Evolutionary conservation across 2,888 invertebrate species (phyloP).

Genomic region (Drosophila tripunctata): DNA sequence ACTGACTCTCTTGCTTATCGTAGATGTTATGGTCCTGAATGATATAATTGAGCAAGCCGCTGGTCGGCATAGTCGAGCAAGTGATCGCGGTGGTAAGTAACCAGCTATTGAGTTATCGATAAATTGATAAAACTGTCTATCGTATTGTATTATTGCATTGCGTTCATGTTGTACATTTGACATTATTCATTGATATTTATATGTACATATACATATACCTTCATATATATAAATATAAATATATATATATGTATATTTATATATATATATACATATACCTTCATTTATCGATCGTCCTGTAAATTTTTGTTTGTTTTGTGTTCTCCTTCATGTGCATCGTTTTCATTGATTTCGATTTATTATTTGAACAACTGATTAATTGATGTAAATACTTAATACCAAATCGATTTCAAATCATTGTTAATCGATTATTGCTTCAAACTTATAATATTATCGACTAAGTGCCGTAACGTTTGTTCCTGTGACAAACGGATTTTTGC

Average conservation of each 20-base stretch:
- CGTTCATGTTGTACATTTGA: conserved; percentile 60
- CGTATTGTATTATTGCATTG: conserved; percentile 53
- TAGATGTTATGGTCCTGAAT: conserved; percentile 98
- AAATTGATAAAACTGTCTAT: conserved; percentile 34
- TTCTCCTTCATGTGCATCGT: conserved; percentile 54
- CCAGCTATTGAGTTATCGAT: conserved; percentile 15
- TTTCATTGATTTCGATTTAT: conserved; percentile 30
- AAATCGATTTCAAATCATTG: conserved; percentile 17
- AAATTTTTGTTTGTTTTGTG: conserved; percentile 55
- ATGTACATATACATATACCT: conserved; percentile 18
- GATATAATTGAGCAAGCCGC: conserved; percentile 98
- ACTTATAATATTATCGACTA: conserved; percentile 23
- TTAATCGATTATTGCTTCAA: conserved; percentile 19
- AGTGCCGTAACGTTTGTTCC: conserved; percentile 48
- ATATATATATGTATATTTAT: conserved; percentile 3
- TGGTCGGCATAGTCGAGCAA: conserved; percentile 92
- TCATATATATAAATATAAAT: not conserved
- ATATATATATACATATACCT: conserved; percentile 26
- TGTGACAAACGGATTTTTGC: conserved; percentile 42
- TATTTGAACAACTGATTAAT: conserved; percentile 22
- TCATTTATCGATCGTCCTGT: conserved; percentile 56
- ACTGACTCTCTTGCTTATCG: not conserved
- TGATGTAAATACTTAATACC: conserved; percentile 50
- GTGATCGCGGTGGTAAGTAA: conserved; percentile 94
- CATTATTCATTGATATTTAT: conserved; percentile 51